A percentile compares a stretch with the other conserved stretches of the same genome.
Evolutionary conservation across 1,140 invertebrate species (phyloP).

Genomic region (Lepidotrigona ventralis): DNA sequence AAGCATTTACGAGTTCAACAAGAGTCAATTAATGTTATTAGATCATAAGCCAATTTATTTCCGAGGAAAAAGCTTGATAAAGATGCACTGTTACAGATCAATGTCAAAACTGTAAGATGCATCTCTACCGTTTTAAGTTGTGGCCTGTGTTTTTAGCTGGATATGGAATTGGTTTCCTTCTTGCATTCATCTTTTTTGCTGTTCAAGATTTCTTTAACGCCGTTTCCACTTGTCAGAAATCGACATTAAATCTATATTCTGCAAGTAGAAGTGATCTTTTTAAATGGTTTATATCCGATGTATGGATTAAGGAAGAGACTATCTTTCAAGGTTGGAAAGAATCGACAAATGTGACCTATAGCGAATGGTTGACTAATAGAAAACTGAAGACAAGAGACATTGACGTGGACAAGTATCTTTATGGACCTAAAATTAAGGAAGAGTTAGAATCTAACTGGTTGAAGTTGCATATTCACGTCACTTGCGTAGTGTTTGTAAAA

Average conservation of each 20-base stretch:
- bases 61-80: background rate
- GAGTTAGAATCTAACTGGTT: constrained; percentile 73
- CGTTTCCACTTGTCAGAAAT: constrained; percentile 7
- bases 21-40: constrained; percentile 37
- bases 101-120: constrained; percentile 30
- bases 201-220: constrained; percentile 31
- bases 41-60: background rate
- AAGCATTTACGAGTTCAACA: constrained; percentile 11
- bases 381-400: constrained; percentile 54
- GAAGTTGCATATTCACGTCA: constrained; percentile 68
- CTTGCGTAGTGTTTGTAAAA: constrained; percentile 75
- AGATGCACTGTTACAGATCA: background rate
- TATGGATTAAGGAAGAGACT: background rate
- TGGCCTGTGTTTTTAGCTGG: constrained; percentile 52
- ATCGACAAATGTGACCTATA: constrained; percentile 56
- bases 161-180: constrained; percentile 63
- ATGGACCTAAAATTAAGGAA: constrained; percentile 48
- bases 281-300: constrained; percentile 12
- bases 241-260: background rate
- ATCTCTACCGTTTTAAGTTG: constrained; percentile 25
- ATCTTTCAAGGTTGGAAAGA: constrained; percentile 43
- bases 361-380: constrained; percentile 65
- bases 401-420: constrained; percentile 69
- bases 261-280: background rate
- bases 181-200: constrained; percentile 48